Percentiles rank a stretch among this genome's conserved stretches.
Evolutionary conservation across 2,888 invertebrate species (phyloP).

Genomic region (Caenorhabditis auriculariae): DNA sequence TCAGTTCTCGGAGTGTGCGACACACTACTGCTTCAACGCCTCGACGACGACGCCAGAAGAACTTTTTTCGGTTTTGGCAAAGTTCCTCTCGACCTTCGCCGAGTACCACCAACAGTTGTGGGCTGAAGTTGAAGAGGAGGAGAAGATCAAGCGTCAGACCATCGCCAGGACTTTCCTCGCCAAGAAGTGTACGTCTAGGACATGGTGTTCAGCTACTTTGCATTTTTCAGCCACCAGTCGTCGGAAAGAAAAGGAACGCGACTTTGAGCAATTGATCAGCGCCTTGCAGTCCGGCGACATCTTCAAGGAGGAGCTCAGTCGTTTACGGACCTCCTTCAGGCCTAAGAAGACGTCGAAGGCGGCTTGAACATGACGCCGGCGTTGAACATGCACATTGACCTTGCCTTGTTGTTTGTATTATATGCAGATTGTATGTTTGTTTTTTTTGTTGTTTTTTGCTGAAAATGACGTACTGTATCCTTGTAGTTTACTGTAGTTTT

Average conservation of each 20-base stretch:
- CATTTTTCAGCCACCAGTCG: constrained; percentile 27
- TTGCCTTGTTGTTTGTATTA: no score
- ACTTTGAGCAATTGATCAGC: constrained; percentile 58
- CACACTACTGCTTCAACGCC: constrained; percentile 46
- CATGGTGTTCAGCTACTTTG: no score
- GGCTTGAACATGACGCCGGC: not conserved
- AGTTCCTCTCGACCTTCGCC: constrained; percentile 45
- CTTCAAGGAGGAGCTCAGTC: constrained; percentile 59
- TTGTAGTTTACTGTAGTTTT: no score
- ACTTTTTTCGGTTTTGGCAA: constrained; percentile 56
- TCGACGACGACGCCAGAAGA: constrained; percentile 50
- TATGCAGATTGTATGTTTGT: no score
- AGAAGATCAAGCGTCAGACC: constrained; percentile 57
- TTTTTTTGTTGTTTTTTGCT: no score
- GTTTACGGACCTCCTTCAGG: constrained; percentile 58
- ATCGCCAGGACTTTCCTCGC: constrained; percentile 53
- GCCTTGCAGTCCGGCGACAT: constrained; percentile 62
- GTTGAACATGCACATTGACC: no score
- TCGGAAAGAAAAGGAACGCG: constrained; percentile 44
- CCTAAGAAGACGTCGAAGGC: constrained; percentile 32
- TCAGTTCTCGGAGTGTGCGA: constrained; percentile 52
- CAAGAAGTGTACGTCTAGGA: constrained; percentile 42
- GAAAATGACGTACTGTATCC: no score
- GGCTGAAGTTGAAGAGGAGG: constrained; percentile 54
- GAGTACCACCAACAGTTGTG: constrained; percentile 47